Percentiles rank a stretch among this genome's conserved stretches.
phyloP scores from a whole-genome alignment of 2,113 vertebrate species.

The Vireo altiloquus region DNA sequence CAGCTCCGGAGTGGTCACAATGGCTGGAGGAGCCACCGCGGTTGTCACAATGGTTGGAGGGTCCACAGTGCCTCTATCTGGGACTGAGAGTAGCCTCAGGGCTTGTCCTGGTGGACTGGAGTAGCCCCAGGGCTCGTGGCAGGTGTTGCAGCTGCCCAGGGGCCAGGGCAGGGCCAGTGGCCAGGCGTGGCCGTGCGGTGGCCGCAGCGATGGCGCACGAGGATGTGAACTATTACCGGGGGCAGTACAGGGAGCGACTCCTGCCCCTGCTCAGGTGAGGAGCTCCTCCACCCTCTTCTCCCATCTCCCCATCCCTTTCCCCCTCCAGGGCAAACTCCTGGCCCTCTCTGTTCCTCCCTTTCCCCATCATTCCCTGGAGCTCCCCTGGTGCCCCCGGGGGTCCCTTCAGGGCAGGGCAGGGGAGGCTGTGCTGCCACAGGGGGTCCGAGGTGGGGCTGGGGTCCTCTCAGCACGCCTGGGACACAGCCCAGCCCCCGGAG shows the following conservation, averaged over 20 bases:
- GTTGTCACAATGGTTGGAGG: not conserved
- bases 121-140: not conserved
- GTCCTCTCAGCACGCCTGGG: not conserved
- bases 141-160: not conserved
- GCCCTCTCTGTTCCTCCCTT: not conserved
- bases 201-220: conserved; percentile 11
- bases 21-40: not conserved
- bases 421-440: not conserved
- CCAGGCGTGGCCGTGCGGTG: not conserved
- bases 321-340: fast-evolving
- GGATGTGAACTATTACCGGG: conserved; percentile 54
- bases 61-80: not conserved
- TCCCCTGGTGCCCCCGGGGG: no score
- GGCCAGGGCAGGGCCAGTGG: not conserved
- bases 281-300: not conserved
- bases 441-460: fast-evolving
- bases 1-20: fast-evolving
- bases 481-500: fast-evolving
- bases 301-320: not conserved
- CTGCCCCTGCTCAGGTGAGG: conserved; percentile 60
- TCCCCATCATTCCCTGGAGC: no score
- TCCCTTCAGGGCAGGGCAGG: not conserved
- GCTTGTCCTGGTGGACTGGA: not conserved
- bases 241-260: conserved; percentile 50
- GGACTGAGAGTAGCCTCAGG: fast-evolving